phyloP scores from a whole-genome alignment of 2,113 vertebrate species.

The Varanus komodoensis region DNA sequence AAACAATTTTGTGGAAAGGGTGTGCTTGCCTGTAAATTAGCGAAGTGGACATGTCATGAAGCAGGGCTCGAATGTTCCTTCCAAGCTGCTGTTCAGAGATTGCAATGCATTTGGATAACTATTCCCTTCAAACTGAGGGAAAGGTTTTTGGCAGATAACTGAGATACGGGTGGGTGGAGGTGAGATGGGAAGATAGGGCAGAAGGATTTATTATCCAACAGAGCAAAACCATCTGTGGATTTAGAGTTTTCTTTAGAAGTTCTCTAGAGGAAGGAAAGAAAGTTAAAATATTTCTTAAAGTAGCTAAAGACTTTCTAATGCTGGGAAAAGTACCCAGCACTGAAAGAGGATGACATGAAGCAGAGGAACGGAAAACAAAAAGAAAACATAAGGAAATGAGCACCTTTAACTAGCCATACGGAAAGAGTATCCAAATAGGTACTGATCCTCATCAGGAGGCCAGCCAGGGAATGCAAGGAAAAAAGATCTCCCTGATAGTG shows the following conservation, averaged over 20 bases:
- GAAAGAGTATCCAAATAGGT: neutral
- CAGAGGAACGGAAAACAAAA: neutral
- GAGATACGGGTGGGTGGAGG: neutral
- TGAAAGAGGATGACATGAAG: neutral
- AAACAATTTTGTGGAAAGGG: neutral
- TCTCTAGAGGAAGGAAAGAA: neutral
- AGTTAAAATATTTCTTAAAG: neutral
- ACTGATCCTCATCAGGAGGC: neutral
- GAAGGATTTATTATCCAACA: neutral
- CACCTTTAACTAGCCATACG: neutral
- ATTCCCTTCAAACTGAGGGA: neutral
- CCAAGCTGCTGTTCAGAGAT: neutral
- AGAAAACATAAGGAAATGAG: neutral
- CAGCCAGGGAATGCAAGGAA: neutral
- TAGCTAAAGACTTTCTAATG: neutral
- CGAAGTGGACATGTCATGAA: neutral
- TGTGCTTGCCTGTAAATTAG: neutral
- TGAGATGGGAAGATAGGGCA: neutral
- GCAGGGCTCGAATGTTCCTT: neutral
- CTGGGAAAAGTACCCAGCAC: fast-evolving
- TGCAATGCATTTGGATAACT: neutral
- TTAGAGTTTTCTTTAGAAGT: neutral
- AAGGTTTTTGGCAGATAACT: neutral
- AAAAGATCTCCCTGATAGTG: neutral
- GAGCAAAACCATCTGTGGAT: neutral